Evolutionary conservation across 2,888 invertebrate species (phyloP).

Genomic region (Octonoba sinensis): DNA sequence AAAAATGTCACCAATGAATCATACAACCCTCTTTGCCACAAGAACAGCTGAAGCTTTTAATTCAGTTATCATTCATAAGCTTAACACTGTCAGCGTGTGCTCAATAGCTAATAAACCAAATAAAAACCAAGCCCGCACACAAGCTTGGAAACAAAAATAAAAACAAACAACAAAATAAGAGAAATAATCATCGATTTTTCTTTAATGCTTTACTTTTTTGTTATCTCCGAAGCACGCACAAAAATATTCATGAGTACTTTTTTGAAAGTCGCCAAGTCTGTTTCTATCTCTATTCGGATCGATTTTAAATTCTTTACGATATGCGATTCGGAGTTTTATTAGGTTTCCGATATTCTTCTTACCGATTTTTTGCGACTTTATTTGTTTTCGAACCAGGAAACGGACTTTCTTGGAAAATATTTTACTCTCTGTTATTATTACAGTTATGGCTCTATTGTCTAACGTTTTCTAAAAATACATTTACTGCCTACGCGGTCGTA

Average conservation of each 20-base stretch:
- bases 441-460: conserved; percentile 24
- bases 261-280: background rate
- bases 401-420: conserved; percentile 8
- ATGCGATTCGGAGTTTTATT: conserved; percentile 44
- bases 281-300: conserved; percentile 29
- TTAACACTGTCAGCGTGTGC: no score
- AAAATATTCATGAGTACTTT: conserved; percentile 37
- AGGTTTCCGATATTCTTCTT: conserved; percentile 36
- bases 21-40: no score
- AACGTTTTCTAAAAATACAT: conserved; percentile 32
- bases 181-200: no score
- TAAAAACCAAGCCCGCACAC: no score
- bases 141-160: no score
- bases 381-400: conserved; percentile 10
- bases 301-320: conserved; percentile 47
- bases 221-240: no score
- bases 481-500: background rate
- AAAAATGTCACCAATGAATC: no score
- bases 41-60: no score
- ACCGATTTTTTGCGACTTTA: conserved; percentile 23
- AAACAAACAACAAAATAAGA: no score
- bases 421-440: conserved; percentile 32
- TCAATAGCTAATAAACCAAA: no score
- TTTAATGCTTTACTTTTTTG: no score
- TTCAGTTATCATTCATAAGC: no score